Base-by-base conservation (phyloP, 30 jellyfish, hydroid and myxozoan species). In the Hydractinia symbiolongicarpus region DNA sequence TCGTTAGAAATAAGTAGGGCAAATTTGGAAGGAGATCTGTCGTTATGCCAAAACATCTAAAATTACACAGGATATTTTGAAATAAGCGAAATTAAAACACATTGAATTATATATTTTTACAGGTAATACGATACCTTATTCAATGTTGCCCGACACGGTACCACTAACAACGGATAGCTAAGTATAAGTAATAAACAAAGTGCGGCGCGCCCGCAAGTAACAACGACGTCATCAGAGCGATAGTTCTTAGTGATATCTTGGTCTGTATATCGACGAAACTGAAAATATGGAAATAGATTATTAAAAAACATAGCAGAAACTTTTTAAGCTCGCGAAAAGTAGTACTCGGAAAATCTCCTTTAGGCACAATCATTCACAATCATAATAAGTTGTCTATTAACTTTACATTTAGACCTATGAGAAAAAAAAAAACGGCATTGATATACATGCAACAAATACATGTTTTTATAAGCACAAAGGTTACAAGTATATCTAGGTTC, bases 11-110 rank as follows among this genome's bases (percentile, higher is more conserved):
- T 64, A 21, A 68, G 16, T 54, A 50, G 57, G 44, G 67, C 86
- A 30, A 86, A 78, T n/a, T 77, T 5, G 4, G 95, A 66, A 5
- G 94, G 83, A 9, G 86, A n/a, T 5, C 84, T 75, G 52, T 83
- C 90, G 16, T 70, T 84, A 64, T 89, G 95, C 98, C 98, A 91
- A 53, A 91, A 44, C 87, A 91, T 91, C 98, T 91, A 70, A 21
- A 81, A 73, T 61, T 30, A 79, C 82, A 75, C 9, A 52, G 4
- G 17, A 40, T 30, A 72, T 9, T 30, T 1, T 1, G 50, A 9
- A 72, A 72, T 72, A 9, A 9, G 9, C 73, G 8, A 72, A 72
- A 5, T 74, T 5, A 16, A 44, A 10, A 55, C 20, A 74, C 5
- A 4, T 4, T 74, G 0, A 1, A 50, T 7, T 9, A 74, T 53